phyloP scores from a whole-genome alignment of 2,888 invertebrate species.

The Neria commutata region DNA sequence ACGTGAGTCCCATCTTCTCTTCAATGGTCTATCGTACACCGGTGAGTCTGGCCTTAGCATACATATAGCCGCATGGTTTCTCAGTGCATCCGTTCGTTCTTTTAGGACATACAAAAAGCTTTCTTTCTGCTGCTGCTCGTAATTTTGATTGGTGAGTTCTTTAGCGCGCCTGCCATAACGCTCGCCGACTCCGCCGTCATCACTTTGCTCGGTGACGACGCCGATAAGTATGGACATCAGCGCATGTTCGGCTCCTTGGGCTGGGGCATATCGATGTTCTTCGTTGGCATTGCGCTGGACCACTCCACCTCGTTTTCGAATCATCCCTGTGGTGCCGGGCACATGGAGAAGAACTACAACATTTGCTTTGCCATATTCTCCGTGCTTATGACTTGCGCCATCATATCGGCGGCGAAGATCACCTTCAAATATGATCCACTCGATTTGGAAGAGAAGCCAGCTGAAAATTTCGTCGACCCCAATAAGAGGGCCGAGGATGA shows the following conservation, averaged over 20 bases:
- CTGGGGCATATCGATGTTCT: conserved; percentile 99
- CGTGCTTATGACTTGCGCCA: conserved; percentile 93
- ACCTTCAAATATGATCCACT: conserved; percentile 68
- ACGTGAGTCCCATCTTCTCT: conserved; percentile 90
- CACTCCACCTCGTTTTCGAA: conserved; percentile 95
- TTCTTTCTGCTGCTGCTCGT: conserved; percentile 92
- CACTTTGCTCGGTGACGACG: conserved; percentile 85
- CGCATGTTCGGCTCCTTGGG: conserved; percentile 98
- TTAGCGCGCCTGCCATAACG: conserved; percentile 94
- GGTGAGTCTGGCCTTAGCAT: conserved; percentile 39
- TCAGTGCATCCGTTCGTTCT: background rate
- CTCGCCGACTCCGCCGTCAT: conserved; percentile 92
- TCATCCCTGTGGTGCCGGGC: conserved; percentile 88
- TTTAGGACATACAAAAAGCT: conserved; percentile 86
- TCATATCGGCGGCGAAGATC: conserved; percentile 85
- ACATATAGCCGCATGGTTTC: background rate
- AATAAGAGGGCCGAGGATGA: conserved; percentile 74
- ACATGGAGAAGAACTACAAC: conserved; percentile 96
- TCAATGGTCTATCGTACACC: conserved; percentile 86
- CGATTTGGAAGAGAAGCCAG: conserved; percentile 61
- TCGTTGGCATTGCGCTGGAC: conserved; percentile 90
- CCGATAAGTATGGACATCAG: conserved; percentile 92
- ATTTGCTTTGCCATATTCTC: conserved; percentile 98
- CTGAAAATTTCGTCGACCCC: conserved; percentile 45
- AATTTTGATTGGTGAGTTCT: conserved; percentile 96